Conservation (phyloP, 2,888 invertebrate genomes). For the Tenthredo amoena region DNA sequence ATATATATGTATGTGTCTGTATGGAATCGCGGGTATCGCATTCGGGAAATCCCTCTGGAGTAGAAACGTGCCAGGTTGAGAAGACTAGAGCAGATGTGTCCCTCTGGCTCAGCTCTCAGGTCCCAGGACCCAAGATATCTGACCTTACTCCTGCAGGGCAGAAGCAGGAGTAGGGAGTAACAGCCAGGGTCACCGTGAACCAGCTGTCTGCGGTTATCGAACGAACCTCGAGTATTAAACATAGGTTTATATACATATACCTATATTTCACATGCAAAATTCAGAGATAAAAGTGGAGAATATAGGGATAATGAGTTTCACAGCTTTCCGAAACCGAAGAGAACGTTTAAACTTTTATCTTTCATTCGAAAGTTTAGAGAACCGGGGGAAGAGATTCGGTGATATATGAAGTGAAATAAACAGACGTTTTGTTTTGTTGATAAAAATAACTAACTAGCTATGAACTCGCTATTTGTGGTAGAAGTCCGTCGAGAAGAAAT, state of each 20-base stretch:
- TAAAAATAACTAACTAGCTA: conserved; percentile 1
- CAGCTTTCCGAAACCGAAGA: neutral
- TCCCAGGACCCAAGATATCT: conserved; percentile 29
- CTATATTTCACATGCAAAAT: neutral
- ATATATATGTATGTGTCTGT: neutral
- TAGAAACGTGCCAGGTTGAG: conserved; percentile 45
- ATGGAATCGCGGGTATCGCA: conserved; percentile 26
- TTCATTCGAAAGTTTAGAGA: neutral
- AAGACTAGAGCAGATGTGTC: conserved; percentile 34
- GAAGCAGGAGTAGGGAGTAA: neutral
- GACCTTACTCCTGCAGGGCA: conserved; percentile 24
- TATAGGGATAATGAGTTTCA: neutral
- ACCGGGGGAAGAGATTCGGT: neutral
- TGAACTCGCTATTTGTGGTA: neutral
- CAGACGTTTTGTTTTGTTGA: neutral
- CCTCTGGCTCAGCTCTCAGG: conserved; percentile 7
- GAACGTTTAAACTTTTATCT: neutral
- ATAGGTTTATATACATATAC: neutral
- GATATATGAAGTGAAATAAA: neutral
- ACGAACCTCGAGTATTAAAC: conserved; percentile 20
- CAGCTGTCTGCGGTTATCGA: conserved; percentile 33
- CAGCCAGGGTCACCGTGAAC: conserved; percentile 8
- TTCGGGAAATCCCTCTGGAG: conserved; percentile 26
- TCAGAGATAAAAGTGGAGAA: neutral
- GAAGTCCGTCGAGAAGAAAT: neutral